Evolutionary conservation across 2,113 vertebrate genomes (phyloP).

Genomic region (Corythornis cristatus): DNA sequence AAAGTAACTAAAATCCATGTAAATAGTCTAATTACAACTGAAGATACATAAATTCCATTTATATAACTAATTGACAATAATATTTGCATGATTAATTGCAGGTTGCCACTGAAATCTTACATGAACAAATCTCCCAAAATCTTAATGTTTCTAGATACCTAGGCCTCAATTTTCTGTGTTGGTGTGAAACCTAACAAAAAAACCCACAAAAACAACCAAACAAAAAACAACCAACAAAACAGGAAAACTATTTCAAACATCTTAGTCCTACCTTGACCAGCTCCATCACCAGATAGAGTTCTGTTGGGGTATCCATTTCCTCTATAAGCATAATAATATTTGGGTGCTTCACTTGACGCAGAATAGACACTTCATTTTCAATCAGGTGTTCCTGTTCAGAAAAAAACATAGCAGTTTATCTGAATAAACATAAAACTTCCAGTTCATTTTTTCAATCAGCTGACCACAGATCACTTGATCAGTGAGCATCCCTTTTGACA

Average conservation of each 20-base stretch:
- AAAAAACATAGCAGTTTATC: background rate
- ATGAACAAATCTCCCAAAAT: background rate
- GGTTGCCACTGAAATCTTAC: background rate
- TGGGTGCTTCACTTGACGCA: conserved; percentile 93
- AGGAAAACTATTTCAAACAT: background rate
- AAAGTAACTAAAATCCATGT: background rate
- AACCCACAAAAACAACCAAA: background rate
- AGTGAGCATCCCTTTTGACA: background rate
- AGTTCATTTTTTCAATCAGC: background rate
- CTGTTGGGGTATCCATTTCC: conserved; percentile 91
- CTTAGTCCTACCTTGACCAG: conserved; percentile 87
- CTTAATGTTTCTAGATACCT: background rate
- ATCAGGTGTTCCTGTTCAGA: conserved; percentile 91
- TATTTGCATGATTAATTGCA: background rate
- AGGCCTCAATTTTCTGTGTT: too few species aligned
- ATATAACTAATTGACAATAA: background rate
- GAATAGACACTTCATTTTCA: conserved; percentile 94
- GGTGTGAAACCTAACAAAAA: too few species aligned
- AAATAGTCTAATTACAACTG: background rate
- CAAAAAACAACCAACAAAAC: background rate
- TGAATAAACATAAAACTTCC: background rate
- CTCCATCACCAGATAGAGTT: conserved; percentile 97
- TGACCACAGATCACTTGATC: background rate
- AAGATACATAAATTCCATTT: background rate
- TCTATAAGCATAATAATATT: conserved; percentile 98